Percentiles rank a stretch among this genome's conserved stretches.
Conservation (phyloP, 2,888 invertebrate species). For the Athalia circularis region DNA sequence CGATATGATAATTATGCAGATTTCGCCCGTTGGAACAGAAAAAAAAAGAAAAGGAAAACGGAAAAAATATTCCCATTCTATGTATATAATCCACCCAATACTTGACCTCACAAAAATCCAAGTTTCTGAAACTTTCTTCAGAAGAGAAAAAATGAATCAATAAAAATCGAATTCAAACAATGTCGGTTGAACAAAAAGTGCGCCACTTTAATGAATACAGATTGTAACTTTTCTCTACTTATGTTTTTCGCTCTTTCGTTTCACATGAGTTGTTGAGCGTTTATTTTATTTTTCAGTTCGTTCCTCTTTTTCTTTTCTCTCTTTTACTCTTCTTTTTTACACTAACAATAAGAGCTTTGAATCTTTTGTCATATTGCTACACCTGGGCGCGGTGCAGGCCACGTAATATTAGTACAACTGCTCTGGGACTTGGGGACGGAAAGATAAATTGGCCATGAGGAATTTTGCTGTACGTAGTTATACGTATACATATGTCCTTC, state of each 20-base stretch:
- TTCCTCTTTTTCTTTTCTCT: neutral
- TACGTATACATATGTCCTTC: too few species aligned
- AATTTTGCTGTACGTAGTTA: neutral
- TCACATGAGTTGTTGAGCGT: slow-evolving; percentile 48
- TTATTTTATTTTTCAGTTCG: slow-evolving; percentile 46
- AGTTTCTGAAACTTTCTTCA: neutral
- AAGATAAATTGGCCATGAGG: neutral
- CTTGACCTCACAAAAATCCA: too few species aligned
- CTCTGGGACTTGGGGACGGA: slow-evolving; percentile 3
- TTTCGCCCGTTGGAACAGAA: neutral
- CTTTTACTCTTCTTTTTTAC: too few species aligned
- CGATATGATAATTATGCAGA: too few species aligned
- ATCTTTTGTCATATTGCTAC: slow-evolving; percentile 6
- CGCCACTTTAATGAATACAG: slow-evolving; percentile 4
- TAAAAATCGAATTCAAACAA: neutral
- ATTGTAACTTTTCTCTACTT: neutral
- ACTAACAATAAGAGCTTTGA: neutral
- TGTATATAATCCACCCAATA: too few species aligned
- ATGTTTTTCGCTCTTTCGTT: neutral
- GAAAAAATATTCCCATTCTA: neutral
- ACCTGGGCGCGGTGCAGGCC: neutral
- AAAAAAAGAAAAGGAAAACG: neutral
- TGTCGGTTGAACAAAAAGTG: slow-evolving; percentile 11
- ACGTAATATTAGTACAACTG: slow-evolving; percentile 9
- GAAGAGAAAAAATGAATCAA: slow-evolving; percentile 25